phyloP scores from a whole-genome alignment of 2,113 vertebrate species.

The Ellobius talpinus region DNA sequence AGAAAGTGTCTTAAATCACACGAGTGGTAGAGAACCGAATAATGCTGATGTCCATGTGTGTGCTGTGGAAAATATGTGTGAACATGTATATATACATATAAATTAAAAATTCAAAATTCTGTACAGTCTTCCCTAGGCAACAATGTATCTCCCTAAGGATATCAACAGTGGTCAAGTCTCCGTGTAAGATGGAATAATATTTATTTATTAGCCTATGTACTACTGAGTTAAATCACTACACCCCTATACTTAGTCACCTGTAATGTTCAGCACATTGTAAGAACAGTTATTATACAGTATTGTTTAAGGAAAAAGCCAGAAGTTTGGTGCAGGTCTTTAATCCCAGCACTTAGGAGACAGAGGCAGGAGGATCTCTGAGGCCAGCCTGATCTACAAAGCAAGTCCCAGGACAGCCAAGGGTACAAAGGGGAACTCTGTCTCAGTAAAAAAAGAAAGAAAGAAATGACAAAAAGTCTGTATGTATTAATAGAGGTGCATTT shows the following conservation, averaged over 20 bases:
- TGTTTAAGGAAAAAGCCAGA: background rate
- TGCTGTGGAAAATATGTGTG: background rate
- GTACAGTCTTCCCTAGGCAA: background rate
- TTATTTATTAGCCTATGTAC: background rate
- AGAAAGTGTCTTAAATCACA: background rate
- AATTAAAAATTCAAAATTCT: background rate
- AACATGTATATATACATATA: background rate
- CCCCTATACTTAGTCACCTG: background rate
- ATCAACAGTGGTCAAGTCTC: background rate
- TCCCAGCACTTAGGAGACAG: background rate
- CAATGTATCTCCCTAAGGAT: background rate
- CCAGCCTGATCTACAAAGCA: background rate
- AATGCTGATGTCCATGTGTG: background rate
- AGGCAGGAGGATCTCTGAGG: background rate
- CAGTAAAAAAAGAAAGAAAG: background rate
- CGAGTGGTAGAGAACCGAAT: background rate
- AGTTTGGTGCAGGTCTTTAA: background rate
- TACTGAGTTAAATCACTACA: background rate
- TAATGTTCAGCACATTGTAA: background rate
- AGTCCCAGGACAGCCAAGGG: background rate
- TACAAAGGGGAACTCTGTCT: background rate
- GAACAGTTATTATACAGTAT: background rate
- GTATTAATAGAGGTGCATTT: background rate
- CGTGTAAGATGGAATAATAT: background rate
- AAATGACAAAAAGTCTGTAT: background rate